Evolutionary conservation across 2,113 vertebrate genomes (phyloP), one percentile per base, ranked within the genome.

Genomic region (Grammomys surdaster): DNA sequence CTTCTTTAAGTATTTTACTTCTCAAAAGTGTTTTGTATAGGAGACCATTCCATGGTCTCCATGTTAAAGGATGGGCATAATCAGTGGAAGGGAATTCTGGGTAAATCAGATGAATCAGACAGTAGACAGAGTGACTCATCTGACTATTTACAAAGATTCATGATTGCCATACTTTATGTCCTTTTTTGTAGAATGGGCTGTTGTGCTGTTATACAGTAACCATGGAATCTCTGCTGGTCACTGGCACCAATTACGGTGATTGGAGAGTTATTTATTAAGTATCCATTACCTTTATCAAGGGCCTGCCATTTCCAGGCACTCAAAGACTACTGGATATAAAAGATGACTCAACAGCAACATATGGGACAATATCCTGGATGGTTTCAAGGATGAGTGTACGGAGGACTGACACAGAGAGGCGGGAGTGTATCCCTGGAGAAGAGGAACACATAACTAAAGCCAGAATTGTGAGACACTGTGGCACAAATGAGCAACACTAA

Each of bases 1-100:
- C 51, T 88, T 93, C 43, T 93, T 91, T 65, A 60, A 63, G 78
- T n/a, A 63, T 69, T 86, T 95, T 89, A 75, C n/a, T 84, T 93
- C 56, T 90, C 65, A 72, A 31, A 70, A 89, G 51, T 46, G 28
- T 54, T 92, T 86, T 80, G 56, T 77, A 87, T n/a, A 93, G 87
- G 94, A 89, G 46, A 80, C 80, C 80, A 92, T 80, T 63, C 60
- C 56, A n/a, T 12, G 60, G 78, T 65, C 33, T 17, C 67, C 75
- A 33, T 88, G 92, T 56, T 88, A 56, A 89, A 76, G 22, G 73
- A 75, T 51, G 56, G 91, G 10, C n/a, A 33, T 19, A 19, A 65
- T 48, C 43, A 5, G 31, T 48, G 51, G 76, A 72, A 76, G 81
- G n/a, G 81, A 85, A 63, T 90, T 93, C 33, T 94, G 43, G 54